phyloP scores from a whole-genome alignment of 1,140 invertebrate species.

The Melanaphis sacchari region DNA sequence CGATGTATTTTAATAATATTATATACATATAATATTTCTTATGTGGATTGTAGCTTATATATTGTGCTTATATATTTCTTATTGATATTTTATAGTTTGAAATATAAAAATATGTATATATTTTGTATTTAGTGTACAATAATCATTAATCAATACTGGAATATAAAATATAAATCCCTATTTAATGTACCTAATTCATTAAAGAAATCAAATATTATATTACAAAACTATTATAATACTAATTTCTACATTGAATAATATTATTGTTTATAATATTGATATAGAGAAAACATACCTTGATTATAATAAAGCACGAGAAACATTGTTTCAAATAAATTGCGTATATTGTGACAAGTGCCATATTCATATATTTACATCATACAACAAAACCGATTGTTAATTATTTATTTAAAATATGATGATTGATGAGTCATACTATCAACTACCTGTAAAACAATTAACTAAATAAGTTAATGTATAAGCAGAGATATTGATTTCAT shows the following conservation, averaged over 20 bases:
- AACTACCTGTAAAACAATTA: neutral
- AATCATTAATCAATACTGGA: too few relatives aligned
- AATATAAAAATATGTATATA: too few relatives aligned
- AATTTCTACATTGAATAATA: too few relatives aligned
- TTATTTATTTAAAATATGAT: constrained; percentile 6
- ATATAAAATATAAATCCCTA: too few relatives aligned
- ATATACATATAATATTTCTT: too few relatives aligned
- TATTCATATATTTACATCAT: neutral
- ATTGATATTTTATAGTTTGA: neutral
- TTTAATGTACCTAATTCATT: too few relatives aligned
- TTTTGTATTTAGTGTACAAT: too few relatives aligned
- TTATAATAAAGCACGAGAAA: neutral
- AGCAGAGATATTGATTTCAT: neutral
- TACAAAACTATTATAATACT: too few relatives aligned
- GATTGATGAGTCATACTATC: neutral
- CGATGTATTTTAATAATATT: neutral
- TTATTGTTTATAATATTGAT: too few relatives aligned
- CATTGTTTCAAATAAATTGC: neutral
- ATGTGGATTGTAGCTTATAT: too few relatives aligned
- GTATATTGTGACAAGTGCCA: neutral
- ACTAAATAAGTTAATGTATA: neutral
- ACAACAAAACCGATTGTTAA: neutral
- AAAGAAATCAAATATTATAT: too few relatives aligned
- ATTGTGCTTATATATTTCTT: neutral
- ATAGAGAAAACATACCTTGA: neutral